Evolutionary conservation across 2,113 vertebrate genomes (phyloP).

Genomic region (Cryptomyrus ogoouensis): DNA sequence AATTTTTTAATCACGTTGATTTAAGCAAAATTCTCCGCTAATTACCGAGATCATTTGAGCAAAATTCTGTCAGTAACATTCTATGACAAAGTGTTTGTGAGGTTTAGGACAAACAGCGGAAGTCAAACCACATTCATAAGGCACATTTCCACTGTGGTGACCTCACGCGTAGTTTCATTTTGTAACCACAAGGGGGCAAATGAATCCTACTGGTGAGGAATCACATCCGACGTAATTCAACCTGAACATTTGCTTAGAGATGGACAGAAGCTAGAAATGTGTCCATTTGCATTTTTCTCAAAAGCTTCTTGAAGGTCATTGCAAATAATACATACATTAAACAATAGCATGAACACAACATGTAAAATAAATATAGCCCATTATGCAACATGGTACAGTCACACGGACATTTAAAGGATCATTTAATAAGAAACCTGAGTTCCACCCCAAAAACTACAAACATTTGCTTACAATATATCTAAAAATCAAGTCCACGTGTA

Average conservation of each 20-base stretch:
- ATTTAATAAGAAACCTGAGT: neutral
- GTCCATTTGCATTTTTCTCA: neutral
- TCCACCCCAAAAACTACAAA: neutral
- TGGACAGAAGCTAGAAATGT: neutral
- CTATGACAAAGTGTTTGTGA: neutral
- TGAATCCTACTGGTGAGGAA: neutral
- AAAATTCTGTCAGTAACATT: neutral
- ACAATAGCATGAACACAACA: neutral
- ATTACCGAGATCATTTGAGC: neutral
- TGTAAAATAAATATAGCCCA: neutral
- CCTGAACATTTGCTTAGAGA: neutral
- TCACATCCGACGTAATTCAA: neutral
- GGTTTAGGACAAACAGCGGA: neutral
- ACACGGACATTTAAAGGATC: neutral
- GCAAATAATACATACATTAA: neutral
- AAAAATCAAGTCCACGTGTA: neutral
- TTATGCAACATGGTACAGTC: neutral
- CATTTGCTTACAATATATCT: neutral
- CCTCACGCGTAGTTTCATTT: neutral
- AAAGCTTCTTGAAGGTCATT: neutral
- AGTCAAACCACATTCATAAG: neutral
- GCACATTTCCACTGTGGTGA: neutral
- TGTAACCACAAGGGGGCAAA: conserved; percentile 10
- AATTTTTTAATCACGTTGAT: neutral
- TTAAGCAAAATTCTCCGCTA: neutral